These are phyloP conservation scores for Catostomus latipinnis DNA, from an alignment of 2,797 vertebrate genomes.

Conservation along the genomic window DNA sequence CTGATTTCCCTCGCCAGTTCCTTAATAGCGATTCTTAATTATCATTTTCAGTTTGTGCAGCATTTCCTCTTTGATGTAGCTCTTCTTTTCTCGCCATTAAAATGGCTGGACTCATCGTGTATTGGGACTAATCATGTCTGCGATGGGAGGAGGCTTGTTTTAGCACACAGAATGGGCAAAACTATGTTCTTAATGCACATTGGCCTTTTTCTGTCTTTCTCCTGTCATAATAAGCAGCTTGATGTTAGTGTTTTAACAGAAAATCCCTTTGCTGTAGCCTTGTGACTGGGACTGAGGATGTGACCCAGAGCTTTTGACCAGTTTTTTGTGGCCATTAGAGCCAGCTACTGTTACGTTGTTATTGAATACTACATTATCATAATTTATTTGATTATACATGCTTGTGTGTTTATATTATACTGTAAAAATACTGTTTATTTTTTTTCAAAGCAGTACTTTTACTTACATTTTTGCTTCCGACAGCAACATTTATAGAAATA, in stretches of 20 bases:
- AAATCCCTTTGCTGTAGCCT: slow-evolving; percentile 23
- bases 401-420: neutral
- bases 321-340: slow-evolving; percentile 1
- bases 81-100: slow-evolving; percentile 33
- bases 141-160: slow-evolving; percentile 7
- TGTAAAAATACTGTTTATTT: too few species aligned
- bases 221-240: neutral
- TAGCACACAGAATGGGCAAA: slow-evolving; percentile 17
- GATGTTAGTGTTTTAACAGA: slow-evolving; percentile 14
- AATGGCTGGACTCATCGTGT: slow-evolving; percentile 7
- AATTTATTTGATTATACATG: neutral
- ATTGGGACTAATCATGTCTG: neutral
- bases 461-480: neutral
- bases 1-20: slow-evolving; percentile 59
- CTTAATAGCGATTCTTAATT: slow-evolving; percentile 58
- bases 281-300: neutral
- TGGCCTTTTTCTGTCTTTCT: slow-evolving; percentile 29
- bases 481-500: neutral
- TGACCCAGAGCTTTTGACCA: slow-evolving; percentile 30
- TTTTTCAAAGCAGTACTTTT: neutral
- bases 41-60: slow-evolving; percentile 51
- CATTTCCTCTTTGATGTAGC: slow-evolving; percentile 44
- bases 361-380: slow-evolving; percentile 14
- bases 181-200: slow-evolving; percentile 20
- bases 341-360: neutral